Evolutionary conservation across 2,797 vertebrate genomes (phyloP), one percentile per base, ranked within the genome.

Genomic region (Australoheros facetus): DNA sequence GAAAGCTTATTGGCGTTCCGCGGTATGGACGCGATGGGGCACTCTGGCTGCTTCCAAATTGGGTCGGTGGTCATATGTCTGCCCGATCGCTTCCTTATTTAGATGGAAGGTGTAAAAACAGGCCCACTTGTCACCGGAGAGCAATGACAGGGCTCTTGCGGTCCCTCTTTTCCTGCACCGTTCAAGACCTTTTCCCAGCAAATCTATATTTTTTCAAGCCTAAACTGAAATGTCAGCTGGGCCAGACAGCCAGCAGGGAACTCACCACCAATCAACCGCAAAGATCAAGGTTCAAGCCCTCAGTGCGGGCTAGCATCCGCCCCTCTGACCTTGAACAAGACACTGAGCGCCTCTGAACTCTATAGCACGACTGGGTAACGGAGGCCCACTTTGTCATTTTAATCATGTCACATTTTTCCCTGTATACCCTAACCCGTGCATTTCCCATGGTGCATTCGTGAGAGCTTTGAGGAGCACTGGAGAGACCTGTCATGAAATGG

Each of bases 101-200:
- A 97, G 96, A 97, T 93, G 83, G 94, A 95, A 96, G 95, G 95
- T 94, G 96, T 96, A 96, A 97, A 96, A 96, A 94, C 91, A 93
- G 95, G 90, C 87, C 91, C 88, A 75, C 94, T 93, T 93, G 93
- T 97, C 96, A 97, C 93, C 93, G 93, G 94, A 58, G 88, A 95
- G 96, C 94, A 95, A 96, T 95, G 95, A 93, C 85, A 93, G 83
- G 66, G 83, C 89, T 84, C 90, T 85, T 73, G 79, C 93, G 80
- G 71, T 84, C 85, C 79, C 85, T 82, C 89, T 91, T 93, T 82
- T 88, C 84, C 89, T 86, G 79, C 84, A 82, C 48, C 39, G 69
- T 84, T 92, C 64, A 7, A 87, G 58, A 88, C 85, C 85, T 89
- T 92, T 88, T 80, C 59, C 58, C 10, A 42, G 37, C 9, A 75